Percentiles rank a stretch among this genome's conserved stretches.
Conservation (phyloP, 2,797 vertebrate genomes). For the Sebastes steindachneri region DNA sequence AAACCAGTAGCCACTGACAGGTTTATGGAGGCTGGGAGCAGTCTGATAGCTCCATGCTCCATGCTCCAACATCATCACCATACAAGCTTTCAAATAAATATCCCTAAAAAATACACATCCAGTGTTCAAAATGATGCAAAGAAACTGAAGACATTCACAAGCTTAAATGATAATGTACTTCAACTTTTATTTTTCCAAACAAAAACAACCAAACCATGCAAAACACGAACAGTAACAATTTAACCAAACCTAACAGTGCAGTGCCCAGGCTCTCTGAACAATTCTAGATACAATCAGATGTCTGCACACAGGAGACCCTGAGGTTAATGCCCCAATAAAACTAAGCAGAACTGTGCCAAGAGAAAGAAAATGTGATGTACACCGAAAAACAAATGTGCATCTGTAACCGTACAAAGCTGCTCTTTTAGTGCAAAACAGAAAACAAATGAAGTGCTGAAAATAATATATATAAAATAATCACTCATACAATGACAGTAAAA, state of each 20-base stretch:
- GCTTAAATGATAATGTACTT: slow-evolving; percentile 27
- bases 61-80: not conserved
- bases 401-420: not conserved
- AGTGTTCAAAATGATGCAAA: not conserved
- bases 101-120: not conserved
- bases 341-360: slow-evolving; percentile 1
- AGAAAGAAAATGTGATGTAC: slow-evolving; percentile 20
- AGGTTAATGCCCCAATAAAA: not conserved
- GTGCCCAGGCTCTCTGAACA: slow-evolving; percentile 50
- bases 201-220: slow-evolving; percentile 48
- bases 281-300: slow-evolving; percentile 14
- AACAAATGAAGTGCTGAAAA: slow-evolving; percentile 24
- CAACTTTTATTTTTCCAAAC: slow-evolving; percentile 62
- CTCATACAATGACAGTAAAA: slow-evolving; percentile 33
- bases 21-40: slow-evolving; percentile 2
- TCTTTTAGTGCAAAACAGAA: slow-evolving; percentile 1
- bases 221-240: slow-evolving; percentile 42
- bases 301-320: slow-evolving; percentile 6
- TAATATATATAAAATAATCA: not conserved
- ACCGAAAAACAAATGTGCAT: slow-evolving; percentile 21
- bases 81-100: not conserved
- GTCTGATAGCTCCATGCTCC: not conserved
- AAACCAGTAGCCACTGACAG: slow-evolving; percentile 27
- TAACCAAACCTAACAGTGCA: slow-evolving; percentile 46
- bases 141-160: not conserved